A percentile compares a stretch with the other conserved stretches of the same genome.
phyloP scores from a whole-genome alignment of 2,888 invertebrate species.

The Eudasyphora cyanicolor region DNA sequence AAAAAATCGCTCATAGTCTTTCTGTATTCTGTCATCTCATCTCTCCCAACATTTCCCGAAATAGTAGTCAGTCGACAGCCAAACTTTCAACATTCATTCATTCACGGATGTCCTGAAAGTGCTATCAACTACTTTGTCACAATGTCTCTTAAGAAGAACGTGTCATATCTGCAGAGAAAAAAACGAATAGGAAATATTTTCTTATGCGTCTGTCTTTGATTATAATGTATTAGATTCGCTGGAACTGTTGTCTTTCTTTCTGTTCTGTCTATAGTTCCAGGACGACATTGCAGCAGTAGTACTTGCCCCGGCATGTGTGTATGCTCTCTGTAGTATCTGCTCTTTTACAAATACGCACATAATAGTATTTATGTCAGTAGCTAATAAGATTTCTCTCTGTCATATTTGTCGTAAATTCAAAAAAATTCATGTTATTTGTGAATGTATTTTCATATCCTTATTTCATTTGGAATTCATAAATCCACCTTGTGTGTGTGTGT shows the following conservation, averaged over 20 bases:
- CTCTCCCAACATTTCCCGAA: background rate
- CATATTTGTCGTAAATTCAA: background rate
- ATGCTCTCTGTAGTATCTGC: background rate
- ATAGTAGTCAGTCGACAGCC: background rate
- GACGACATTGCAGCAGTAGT: background rate
- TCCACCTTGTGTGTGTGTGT: background rate
- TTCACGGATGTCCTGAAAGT: background rate
- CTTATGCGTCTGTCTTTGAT: background rate
- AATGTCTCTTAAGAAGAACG: background rate
- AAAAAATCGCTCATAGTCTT: background rate
- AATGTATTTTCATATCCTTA: constrained; percentile 18
- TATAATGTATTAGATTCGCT: background rate
- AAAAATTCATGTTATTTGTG: background rate
- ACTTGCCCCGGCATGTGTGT: background rate
- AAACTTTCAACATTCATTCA: background rate
- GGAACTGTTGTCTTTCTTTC: background rate
- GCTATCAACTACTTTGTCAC: constrained; percentile 8
- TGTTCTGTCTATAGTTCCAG: background rate
- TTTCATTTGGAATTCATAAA: constrained; percentile 24
- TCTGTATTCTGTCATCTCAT: constrained; percentile 9
- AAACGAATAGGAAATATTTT: background rate
- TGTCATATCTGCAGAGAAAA: background rate
- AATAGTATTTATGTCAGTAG: constrained; percentile 22
- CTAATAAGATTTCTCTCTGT: constrained; percentile 17
- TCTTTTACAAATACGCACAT: constrained; percentile 4